Percentiles rank a stretch among this genome's conserved stretches.
Evolutionary conservation across 2,888 invertebrate genomes (phyloP).

Genomic region (Meghimatium bilineatum): DNA sequence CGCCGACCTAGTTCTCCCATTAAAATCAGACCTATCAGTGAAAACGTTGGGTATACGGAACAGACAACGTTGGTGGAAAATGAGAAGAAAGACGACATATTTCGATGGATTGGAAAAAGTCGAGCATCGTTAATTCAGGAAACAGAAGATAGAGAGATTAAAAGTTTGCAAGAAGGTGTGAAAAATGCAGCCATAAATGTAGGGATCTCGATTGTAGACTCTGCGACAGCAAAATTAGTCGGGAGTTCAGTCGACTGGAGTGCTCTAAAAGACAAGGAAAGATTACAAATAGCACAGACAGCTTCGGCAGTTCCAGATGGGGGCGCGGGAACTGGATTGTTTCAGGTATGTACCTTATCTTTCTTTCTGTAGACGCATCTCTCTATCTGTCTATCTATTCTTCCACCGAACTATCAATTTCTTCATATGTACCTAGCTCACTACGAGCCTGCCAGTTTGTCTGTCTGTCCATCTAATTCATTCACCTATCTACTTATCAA

Average conservation of each 20-base stretch:
- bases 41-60: background rate
- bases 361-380: background rate
- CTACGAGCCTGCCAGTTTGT: background rate
- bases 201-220: background rate
- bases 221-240: background rate
- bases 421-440: background rate
- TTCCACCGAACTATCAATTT: background rate
- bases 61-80: background rate
- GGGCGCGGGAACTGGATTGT: no score
- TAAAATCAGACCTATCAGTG: no score
- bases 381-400: background rate
- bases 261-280: no score
- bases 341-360: no score
- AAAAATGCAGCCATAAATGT: background rate
- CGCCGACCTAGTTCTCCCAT: no score
- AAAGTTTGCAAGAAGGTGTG: background rate
- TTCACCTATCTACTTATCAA: background rate
- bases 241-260: no score
- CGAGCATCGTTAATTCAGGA: background rate
- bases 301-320: no score
- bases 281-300: no score
- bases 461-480: no score
- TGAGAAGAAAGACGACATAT: background rate
- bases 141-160: background rate
- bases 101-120: slow-evolving; percentile 6